Evolutionary conservation across 2,797 vertebrate species (phyloP).

Genomic region (Fratercula arctica): DNA sequence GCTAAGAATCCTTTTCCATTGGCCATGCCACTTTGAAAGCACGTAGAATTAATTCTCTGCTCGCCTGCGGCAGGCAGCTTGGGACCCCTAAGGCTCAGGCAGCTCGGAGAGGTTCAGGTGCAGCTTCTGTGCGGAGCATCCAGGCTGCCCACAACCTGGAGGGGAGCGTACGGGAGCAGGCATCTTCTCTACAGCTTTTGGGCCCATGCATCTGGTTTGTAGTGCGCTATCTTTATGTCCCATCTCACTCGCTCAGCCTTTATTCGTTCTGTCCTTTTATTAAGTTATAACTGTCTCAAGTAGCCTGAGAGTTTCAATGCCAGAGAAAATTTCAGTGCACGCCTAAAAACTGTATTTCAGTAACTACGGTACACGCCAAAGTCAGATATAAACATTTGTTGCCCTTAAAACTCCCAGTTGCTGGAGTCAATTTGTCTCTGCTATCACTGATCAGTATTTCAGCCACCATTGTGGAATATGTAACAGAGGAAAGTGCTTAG

Average conservation of each 20-base stretch:
- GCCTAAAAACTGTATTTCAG: neutral
- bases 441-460: neutral
- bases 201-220: neutral
- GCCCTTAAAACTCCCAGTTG: neutral
- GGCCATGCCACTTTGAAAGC: neutral
- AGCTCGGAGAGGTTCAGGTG: neutral
- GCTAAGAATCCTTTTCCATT: neutral
- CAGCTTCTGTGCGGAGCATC: neutral
- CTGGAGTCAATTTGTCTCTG: slow-evolving; percentile 38
- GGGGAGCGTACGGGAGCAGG: neutral
- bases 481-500: slow-evolving; percentile 44
- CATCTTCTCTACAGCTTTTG: neutral
- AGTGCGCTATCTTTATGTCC: neutral
- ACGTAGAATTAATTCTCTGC: neutral
- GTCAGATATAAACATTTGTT: neutral
- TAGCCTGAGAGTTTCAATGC: neutral
- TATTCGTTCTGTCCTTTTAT: neutral
- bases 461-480: slow-evolving; percentile 37
- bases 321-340: neutral
- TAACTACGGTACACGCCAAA: neutral
- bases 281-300: neutral
- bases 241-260: neutral
- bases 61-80: neutral
- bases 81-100: neutral
- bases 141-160: neutral